Base-by-base conservation (phyloP, 2,888 invertebrate genomes). In the Agonopterix arenella region DNA sequence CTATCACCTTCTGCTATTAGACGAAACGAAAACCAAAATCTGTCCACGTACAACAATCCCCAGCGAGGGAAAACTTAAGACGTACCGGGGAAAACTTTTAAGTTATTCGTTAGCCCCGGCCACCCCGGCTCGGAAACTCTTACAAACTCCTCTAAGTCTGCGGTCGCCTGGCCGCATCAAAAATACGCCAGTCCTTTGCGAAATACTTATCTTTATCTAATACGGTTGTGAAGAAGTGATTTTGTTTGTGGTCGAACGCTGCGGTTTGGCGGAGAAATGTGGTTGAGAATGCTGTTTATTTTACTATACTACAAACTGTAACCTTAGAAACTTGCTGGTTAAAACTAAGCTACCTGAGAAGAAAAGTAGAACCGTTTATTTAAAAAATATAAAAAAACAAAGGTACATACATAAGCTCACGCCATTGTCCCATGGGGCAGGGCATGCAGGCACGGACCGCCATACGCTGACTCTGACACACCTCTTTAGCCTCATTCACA, bases 11-110 rank as follows among this genome's bases (percentile, higher is more conserved):
- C 5, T 5, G 28, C 28, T 28, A 28, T 28, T 51, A 42, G 37
- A 4, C 28, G 16, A 8, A 18, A 44, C 44, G n/a, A 44, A 52
- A 56, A 28, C 54, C 55, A 50, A 55, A 55, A 60, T 53, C 60
- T 52, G 51, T 51, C 53, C 55, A 59, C 56, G 59, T 55, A 57
- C 47, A 36, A 18, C 49, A 40, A 43, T 49, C 52, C 48, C 38
- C 42, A 46, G 56, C 54, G 53, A 52, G 55, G n/a, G 40, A 4
- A 40, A 50, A 53, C 52, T 59, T 55, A 57, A 54, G 55, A 54
- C 47, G 45, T 46, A 55, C 52, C 48, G 52, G 50, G 44, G 53
- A 44, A 67, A 70, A 53, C 64, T 73, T 73, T 70, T 70, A 70
- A 71, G 65, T 70, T 70, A 71, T 73, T 70, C 69, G 45, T 46